Evolutionary conservation across 1,140 invertebrate species (phyloP).

Genomic region (Ruditapes philippinarum): DNA sequence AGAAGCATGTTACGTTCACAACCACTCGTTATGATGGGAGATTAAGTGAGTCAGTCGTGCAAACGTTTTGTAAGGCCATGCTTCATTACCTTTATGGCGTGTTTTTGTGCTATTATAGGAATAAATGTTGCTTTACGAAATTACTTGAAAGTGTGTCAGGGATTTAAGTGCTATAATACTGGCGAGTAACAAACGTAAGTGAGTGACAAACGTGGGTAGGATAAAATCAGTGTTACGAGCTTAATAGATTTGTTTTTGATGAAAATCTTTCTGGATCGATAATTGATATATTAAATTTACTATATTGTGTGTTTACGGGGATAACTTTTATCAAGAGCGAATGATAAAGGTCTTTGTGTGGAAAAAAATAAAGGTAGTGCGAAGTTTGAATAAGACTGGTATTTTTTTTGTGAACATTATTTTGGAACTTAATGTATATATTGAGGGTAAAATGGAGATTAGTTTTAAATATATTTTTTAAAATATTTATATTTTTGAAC

Average conservation of each 20-base stretch:
- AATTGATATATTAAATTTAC: not conserved
- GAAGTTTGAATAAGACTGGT: no score
- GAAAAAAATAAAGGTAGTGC: no score
- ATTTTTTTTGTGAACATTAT: no score
- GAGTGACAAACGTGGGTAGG: not conserved
- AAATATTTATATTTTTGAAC: no score
- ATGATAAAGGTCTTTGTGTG: not conserved
- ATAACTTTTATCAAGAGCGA: not conserved
- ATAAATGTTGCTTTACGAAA: constrained; percentile 4
- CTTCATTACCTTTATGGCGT: not conserved
- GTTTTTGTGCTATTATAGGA: constrained; percentile 17
- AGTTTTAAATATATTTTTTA: no score
- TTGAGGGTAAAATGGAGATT: no score
- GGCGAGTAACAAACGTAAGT: not conserved
- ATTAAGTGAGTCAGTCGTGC: constrained; percentile 17
- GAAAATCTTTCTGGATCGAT: not conserved
- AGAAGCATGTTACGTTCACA: not conserved
- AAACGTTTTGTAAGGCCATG: not conserved
- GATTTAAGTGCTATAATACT: not conserved
- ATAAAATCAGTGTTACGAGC: not conserved
- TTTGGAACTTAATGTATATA: no score
- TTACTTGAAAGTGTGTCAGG: not conserved
- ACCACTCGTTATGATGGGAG: not conserved
- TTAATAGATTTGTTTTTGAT: not conserved
- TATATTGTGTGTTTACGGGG: not conserved